Evolutionary conservation across 2,888 invertebrate genomes (phyloP), one percentile per base, ranked within the genome.

Genomic region (Scrobipalpa costella): DNA sequence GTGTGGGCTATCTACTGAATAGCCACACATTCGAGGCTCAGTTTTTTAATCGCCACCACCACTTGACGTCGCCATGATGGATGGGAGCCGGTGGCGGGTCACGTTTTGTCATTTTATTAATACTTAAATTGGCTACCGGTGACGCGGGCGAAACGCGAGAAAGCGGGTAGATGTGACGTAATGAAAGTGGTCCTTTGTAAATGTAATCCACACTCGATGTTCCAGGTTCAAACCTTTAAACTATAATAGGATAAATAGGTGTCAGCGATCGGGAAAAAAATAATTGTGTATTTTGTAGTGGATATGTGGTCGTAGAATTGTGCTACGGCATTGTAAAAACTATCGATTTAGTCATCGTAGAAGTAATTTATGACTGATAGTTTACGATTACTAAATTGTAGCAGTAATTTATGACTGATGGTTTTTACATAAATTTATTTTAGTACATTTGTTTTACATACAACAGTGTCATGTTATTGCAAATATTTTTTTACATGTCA

Each of bases 81-180:
- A 91, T 90, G 87, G 79, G 80, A 82, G 76, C 76, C 76, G 71
- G 68, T 72, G 76, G 73, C 72, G 83, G 86, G 88, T 86, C 90
- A 86, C 86, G 89, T 90, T 90, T 89, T 88, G 91, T 91, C 90
- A 88, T 90, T 90, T 90, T 91, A 90, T 90, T 91, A 90, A 89
- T 90, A 88, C 90, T 85, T 87, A 90, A 90, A 91, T 90, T 90
- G 90, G 89, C 81, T 78, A 80, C 79, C 83, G 76, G 84, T 90
- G 90, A 90, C 89, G 85, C 72, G 74, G 78, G 76, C 76, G 78
- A 86, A 89, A 87, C 77, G 72, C 40, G 49, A 73, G 72, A 73
- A 75, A 72, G 75, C 78, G 38, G 40, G 44, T 47, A 47, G 60
- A 21, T 34, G 55, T 55, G 55, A 55, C 55, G 55, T 55, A 27